Evolutionary conservation across 2,888 invertebrate genomes (phyloP), one percentile per base, ranked within the genome.

Genomic region (Eristalinus sepulchralis): DNA sequence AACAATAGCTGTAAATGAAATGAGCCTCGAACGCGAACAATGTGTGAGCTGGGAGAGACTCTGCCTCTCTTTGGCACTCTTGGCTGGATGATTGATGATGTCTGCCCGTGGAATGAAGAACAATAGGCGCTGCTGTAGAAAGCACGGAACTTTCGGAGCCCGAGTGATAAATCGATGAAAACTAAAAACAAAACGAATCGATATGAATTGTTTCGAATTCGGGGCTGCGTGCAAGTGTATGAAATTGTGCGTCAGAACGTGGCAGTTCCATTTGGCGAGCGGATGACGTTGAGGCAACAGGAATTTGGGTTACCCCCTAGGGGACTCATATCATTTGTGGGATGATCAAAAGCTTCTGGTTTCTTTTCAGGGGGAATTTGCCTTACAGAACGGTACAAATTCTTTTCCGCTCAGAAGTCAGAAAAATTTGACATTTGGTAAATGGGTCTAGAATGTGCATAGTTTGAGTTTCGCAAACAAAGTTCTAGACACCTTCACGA

Each of bases 1-100:
- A 63, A 55, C 70, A 76, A 76, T 82, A 82, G 82, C 82, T 71
- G 82, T 82, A 76, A 82, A 82, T 82, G 76, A 70, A 66, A 75
- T 39, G 55, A 73, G 17, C 17, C 17, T 17, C 8, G 47, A 17
- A 47, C 39, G 17, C 39, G 4, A 39, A 39, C 11, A 13, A 39
- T 10, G 10, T 34, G 34, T 39, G 39, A 39, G 13, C 34, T 34
- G 34, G 10, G 34, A 47, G 47, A 47, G 47, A 8, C 47, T 47
- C 47, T 47, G 8, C 47, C 5, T 27, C 27, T 27, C 27, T 27
- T 27, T 27, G 27, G 27, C 27, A 27, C 27, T 27, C 39, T 39
- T 6, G 39, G 47, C 47, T 8, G 17, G 47, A 47, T 47, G 47
- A 47, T 47, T 47, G 47, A 47, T 47, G 47, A 47, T 47, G 47